These are phyloP conservation scores for Vulpes lagopus DNA, from an alignment of 2,113 vertebrate genomes.

Conservation along the genomic window DNA sequence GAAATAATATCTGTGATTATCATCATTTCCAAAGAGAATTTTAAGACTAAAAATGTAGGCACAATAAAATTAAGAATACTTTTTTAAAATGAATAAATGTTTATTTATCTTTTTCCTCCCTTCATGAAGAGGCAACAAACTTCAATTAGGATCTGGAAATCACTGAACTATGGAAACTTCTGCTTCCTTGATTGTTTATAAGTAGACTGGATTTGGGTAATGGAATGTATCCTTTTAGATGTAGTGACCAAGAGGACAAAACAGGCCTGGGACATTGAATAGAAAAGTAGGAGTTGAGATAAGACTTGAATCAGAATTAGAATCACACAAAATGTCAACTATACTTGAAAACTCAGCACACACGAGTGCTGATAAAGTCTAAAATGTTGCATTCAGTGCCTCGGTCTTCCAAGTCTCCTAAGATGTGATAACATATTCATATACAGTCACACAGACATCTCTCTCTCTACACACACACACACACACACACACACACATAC, in stretches of 20 bases:
- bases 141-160: not conserved
- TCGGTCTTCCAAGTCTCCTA: not conserved
- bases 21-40: constrained; percentile 21
- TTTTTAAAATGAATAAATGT: not conserved
- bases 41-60: not conserved
- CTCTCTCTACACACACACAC: not conserved
- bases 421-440: constrained; percentile 18
- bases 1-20: not conserved
- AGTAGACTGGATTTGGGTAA: not conserved
- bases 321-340: constrained; percentile 18
- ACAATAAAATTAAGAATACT: not conserved
- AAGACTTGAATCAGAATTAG: constrained; percentile 41
- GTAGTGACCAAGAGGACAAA: not conserved
- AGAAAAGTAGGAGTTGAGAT: constrained; percentile 26
- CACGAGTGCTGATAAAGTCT: not conserved
- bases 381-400: not conserved
- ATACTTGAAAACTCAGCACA: not conserved
- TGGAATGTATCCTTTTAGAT: not conserved
- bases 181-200: not conserved
- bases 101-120: not conserved
- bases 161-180: not conserved
- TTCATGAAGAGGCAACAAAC: not conserved
- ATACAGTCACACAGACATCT: not conserved
- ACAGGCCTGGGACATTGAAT: not conserved
- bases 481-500: not conserved